A percentile compares a stretch with the other conserved stretches of the same genome.
phyloP scores from a whole-genome alignment of 2,797 vertebrate species.

The Fundulus diaphanus region DNA sequence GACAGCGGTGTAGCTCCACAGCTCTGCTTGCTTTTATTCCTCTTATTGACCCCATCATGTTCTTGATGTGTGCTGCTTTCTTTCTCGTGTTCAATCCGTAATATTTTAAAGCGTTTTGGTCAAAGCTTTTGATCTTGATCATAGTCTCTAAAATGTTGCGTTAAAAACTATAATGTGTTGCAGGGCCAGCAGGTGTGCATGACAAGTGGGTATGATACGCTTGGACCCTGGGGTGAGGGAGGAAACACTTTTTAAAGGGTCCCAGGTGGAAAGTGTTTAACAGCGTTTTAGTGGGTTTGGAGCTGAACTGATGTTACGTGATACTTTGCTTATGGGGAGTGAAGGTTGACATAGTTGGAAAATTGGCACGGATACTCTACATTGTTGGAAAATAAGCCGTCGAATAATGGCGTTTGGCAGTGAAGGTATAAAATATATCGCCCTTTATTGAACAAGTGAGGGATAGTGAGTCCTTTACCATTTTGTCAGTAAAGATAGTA shows the following conservation, averaged over 20 bases:
- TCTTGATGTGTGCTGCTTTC: constrained; percentile 50
- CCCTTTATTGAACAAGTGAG: not conserved
- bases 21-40: constrained; percentile 7
- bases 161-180: constrained; percentile 56
- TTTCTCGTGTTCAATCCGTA: constrained; percentile 32
- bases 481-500: not conserved
- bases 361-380: constrained; percentile 10
- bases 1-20: not conserved
- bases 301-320: constrained; percentile 36
- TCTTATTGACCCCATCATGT: constrained; percentile 45
- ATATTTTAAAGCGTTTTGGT: constrained; percentile 34
- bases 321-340: constrained; percentile 23
- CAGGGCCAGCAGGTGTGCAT: constrained; percentile 43
- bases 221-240: constrained; percentile 45
- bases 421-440: not conserved
- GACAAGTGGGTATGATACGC: constrained; percentile 43
- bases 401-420: not conserved
- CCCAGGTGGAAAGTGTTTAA: constrained; percentile 34
- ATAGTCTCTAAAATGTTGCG: constrained; percentile 36
- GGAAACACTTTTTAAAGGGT: constrained; percentile 46
- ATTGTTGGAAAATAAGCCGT: not conserved
- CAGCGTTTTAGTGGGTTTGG: constrained; percentile 19
- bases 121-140: constrained; percentile 59
- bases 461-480: not conserved
- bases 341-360: constrained; percentile 20